Evolutionary conservation across 2,113 vertebrate genomes (phyloP).

Genomic region (Potamarius usumacintae): DNA sequence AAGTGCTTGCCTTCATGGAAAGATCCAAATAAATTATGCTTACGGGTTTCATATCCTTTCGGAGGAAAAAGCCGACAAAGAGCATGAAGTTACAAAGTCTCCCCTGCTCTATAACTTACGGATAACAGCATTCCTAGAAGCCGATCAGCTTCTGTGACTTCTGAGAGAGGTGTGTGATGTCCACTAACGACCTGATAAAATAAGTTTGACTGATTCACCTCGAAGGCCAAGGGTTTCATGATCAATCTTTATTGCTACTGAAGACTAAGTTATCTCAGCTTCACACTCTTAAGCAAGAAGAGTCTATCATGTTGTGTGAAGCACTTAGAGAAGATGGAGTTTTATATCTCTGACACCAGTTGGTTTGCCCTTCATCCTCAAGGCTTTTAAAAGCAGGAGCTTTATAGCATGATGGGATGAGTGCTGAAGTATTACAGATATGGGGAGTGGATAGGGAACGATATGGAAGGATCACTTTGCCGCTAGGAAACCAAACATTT

Average conservation of each 20-base stretch:
- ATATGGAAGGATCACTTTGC: constrained; percentile 47
- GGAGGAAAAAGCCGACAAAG: neutral
- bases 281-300: neutral
- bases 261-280: constrained; percentile 3
- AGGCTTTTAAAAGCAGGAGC: constrained; percentile 23
- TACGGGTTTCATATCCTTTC: neutral
- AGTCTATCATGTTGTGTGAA: constrained; percentile 7
- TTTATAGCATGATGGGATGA: constrained; percentile 8
- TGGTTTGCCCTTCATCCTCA: constrained; percentile 23
- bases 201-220: constrained; percentile 10
- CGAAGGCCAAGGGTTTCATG: constrained; percentile 3
- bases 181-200: neutral
- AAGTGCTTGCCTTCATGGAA: constrained; percentile 19
- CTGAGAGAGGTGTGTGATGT: neutral
- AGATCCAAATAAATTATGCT: constrained; percentile 33
- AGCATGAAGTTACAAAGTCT: neutral
- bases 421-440: constrained; percentile 32
- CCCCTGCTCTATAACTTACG: neutral
- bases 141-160: neutral
- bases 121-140: neutral
- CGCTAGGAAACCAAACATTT: constrained; percentile 59
- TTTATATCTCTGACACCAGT: constrained; percentile 3
- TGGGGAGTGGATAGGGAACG: constrained; percentile 43
- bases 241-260: neutral
- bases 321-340: constrained; percentile 28